phyloP scores from a whole-genome alignment of 2,113 vertebrate genomes.

The Sinocyclocheilus maitianheensis region DNA sequence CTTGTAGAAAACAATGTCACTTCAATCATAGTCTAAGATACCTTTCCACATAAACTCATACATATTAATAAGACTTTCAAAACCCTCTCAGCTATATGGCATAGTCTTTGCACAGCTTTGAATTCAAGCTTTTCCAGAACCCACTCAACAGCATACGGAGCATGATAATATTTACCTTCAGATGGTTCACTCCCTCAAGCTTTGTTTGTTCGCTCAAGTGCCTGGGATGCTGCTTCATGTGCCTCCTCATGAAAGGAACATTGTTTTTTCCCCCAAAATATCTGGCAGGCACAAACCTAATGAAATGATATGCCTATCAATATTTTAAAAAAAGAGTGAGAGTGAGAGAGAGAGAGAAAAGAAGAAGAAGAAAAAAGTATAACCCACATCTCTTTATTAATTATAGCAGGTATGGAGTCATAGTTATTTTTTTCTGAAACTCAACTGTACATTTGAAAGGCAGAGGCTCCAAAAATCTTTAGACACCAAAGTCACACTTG shows the following conservation, averaged over 20 bases:
- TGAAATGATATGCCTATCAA: constrained; percentile 65
- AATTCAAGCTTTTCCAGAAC: constrained; percentile 24
- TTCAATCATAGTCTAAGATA: not conserved
- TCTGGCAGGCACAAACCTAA: constrained; percentile 61
- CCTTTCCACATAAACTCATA: constrained; percentile 23
- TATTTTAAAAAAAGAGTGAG: constrained; percentile 68
- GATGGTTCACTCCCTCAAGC: constrained; percentile 34
- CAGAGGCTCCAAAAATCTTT: too few relatives aligned
- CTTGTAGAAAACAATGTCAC: not conserved
- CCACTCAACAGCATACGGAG: constrained; percentile 13
- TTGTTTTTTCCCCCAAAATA: constrained; percentile 34
- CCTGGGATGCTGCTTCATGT: constrained; percentile 23
- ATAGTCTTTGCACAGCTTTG: constrained; percentile 7
- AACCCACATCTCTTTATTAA: too few relatives aligned
- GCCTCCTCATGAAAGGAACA: constrained; percentile 16
- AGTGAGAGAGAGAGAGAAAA: constrained; percentile 18
- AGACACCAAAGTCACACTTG: constrained; percentile 41
- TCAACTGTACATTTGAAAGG: too few relatives aligned
- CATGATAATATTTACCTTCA: constrained; percentile 32
- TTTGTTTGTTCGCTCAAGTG: constrained; percentile 32
- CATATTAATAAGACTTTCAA: constrained; percentile 10
- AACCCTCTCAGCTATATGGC: not conserved
- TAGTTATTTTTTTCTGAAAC: too few relatives aligned
- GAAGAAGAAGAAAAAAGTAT: constrained; percentile 38
- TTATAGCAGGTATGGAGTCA: too few relatives aligned